Percentiles rank a stretch among this genome's conserved stretches.
These are phyloP conservation scores for Tipula confusa DNA, from an alignment of 2,888 invertebrate species.

Conservation along the genomic window DNA sequence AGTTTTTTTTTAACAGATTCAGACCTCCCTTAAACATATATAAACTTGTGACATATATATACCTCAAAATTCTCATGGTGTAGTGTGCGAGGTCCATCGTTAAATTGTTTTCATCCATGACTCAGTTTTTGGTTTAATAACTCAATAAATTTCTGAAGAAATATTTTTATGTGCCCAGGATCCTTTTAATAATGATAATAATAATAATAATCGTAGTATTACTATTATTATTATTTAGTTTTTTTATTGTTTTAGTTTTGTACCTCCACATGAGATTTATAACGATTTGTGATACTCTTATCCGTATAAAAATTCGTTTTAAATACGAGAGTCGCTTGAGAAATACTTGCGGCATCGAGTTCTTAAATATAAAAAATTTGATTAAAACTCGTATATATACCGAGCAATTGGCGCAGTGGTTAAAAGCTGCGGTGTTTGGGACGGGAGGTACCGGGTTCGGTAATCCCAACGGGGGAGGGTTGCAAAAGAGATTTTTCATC, in stretches of 20 bases:
- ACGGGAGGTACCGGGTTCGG: too few relatives aligned
- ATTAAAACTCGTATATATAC: too few relatives aligned
- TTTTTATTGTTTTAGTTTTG: neutral
- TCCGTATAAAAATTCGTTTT: neutral
- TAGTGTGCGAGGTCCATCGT: neutral
- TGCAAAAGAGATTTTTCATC: too few relatives aligned
- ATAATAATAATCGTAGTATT: neutral
- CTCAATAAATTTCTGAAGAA: neutral
- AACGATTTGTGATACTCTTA: neutral
- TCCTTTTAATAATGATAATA: neutral
- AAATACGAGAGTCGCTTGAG: too few relatives aligned
- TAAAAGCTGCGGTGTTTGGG: too few relatives aligned
- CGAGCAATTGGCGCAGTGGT: too few relatives aligned
- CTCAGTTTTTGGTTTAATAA: neutral
- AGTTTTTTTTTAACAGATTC: neutral
- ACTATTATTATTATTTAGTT: neutral
- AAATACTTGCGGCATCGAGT: too few relatives aligned
- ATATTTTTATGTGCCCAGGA: neutral
- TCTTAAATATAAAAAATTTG: too few relatives aligned
- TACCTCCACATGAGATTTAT: constrained; percentile 16
- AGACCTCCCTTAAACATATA: neutral
- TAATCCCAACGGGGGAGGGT: too few relatives aligned
- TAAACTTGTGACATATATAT: neutral
- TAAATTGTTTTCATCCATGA: neutral
- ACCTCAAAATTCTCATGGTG: neutral